These are phyloP conservation scores for Apamea crenata DNA, from an alignment of 2,888 invertebrate species.

Conservation along the genomic window DNA sequence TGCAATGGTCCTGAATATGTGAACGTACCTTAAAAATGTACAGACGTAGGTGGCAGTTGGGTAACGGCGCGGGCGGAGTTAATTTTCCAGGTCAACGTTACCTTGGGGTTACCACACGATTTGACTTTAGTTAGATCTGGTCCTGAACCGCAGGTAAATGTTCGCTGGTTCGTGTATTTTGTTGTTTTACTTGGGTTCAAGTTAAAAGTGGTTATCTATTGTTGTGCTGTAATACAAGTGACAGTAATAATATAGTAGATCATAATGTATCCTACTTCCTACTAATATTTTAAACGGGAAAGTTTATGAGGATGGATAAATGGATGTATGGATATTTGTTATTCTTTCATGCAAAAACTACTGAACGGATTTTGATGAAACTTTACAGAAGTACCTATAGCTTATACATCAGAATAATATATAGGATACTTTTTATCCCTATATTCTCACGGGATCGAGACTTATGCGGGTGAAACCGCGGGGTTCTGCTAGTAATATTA, in stretches of 20 bases:
- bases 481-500: too few relatives aligned
- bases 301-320: too few relatives aligned
- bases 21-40: slow-evolving; percentile 66
- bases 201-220: slow-evolving; percentile 36
- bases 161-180: slow-evolving; percentile 30
- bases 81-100: slow-evolving; percentile 84
- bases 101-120: slow-evolving; percentile 77
- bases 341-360: too few relatives aligned
- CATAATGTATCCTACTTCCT: not conserved
- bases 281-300: not conserved
- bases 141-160: slow-evolving; percentile 25
- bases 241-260: not conserved
- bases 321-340: too few relatives aligned
- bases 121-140: slow-evolving; percentile 59
- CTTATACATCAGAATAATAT: too few relatives aligned
- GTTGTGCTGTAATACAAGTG: not conserved
- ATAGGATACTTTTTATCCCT: too few relatives aligned
- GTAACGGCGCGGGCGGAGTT: slow-evolving; percentile 81
- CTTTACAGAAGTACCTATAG: too few relatives aligned
- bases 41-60: slow-evolving; percentile 63
- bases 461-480: too few relatives aligned
- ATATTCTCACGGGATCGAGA: too few relatives aligned
- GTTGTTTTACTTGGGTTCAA: slow-evolving; percentile 52
- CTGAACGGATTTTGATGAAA: too few relatives aligned
- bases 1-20: slow-evolving; percentile 53